Conservation (phyloP, 2,888 invertebrate species). For the Endomychus coccineus region DNA sequence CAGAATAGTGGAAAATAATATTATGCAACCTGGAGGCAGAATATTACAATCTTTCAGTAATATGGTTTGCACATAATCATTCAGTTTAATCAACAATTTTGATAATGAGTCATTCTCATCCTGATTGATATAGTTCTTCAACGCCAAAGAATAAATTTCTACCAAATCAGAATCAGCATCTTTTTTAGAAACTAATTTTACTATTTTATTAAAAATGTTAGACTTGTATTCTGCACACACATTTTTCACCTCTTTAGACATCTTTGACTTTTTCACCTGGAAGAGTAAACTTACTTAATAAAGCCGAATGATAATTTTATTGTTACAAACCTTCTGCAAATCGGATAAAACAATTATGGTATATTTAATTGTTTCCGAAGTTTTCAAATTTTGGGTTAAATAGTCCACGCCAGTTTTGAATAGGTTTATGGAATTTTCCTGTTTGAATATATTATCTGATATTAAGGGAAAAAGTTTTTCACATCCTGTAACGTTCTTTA, state of each 20-base stretch:
- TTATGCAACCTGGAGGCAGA: slow-evolving; percentile 15
- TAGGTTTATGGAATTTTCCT: slow-evolving; percentile 22
- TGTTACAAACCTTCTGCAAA: slow-evolving; percentile 29
- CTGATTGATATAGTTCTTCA: slow-evolving; percentile 24
- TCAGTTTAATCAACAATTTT: slow-evolving; percentile 22
- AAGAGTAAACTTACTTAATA: slow-evolving; percentile 15
- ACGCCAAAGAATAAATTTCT: slow-evolving; percentile 15
- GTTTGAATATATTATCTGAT: slow-evolving; percentile 30
- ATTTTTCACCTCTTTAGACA: slow-evolving; percentile 25
- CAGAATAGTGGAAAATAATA: slow-evolving; percentile 33
- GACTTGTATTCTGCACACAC: slow-evolving; percentile 22
- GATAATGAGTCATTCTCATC: slow-evolving; percentile 22
- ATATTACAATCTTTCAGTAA: not conserved
- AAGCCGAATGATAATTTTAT: too few species aligned
- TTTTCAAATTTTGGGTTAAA: slow-evolving; percentile 27
- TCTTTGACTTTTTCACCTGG: slow-evolving; percentile 31
- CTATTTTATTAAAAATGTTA: slow-evolving; percentile 24
- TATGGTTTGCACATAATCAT: slow-evolving; percentile 18
- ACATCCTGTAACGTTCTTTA: slow-evolving; percentile 27
- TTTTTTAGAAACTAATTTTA: slow-evolving; percentile 24
- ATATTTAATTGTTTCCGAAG: slow-evolving; percentile 28
- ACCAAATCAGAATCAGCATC: slow-evolving; percentile 16
- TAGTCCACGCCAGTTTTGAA: slow-evolving; percentile 25
- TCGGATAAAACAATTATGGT: slow-evolving; percentile 26
- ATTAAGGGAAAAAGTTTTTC: slow-evolving; percentile 26